Percentiles rank a stretch among this genome's conserved stretches.
These are phyloP conservation scores for Limnephilus marmoratus DNA, from an alignment of 2,888 invertebrate species.

Conservation along the genomic window DNA sequence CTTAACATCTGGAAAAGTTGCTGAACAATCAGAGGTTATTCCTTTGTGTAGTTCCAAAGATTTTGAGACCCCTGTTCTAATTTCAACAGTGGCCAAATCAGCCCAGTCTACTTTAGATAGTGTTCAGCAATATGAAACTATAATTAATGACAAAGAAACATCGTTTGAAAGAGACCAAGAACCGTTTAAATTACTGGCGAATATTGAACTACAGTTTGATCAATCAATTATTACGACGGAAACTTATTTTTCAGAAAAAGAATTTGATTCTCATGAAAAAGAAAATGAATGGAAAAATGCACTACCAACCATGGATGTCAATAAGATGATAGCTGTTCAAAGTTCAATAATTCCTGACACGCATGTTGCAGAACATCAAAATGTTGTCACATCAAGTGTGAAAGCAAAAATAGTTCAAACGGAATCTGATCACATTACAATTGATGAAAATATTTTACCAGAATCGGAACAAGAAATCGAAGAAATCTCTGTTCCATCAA, in stretches of 20 bases:
- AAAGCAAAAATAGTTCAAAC: conserved; percentile 55
- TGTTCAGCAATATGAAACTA: conserved; percentile 76
- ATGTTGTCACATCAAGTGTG: conserved; percentile 17
- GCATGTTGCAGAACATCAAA: conserved; percentile 55
- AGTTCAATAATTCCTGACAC: conserved; percentile 69
- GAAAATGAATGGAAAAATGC: conserved; percentile 65
- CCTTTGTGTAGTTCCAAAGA: conserved; percentile 49
- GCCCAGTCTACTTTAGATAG: conserved; percentile 76
- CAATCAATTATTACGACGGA: conserved; percentile 71
- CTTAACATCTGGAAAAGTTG: conserved; percentile 60
- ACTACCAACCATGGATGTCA: conserved; percentile 67
- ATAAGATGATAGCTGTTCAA: conserved; percentile 68
- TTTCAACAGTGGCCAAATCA: conserved; percentile 70
- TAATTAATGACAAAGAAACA: conserved; percentile 74
- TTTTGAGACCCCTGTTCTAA: conserved; percentile 68
- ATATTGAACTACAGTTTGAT: conserved; percentile 69
- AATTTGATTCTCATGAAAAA: conserved; percentile 58
- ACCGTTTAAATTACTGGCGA: conserved; percentile 68
- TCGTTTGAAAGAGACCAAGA: conserved; percentile 54
- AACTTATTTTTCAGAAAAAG: conserved; percentile 70
- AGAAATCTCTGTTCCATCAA: conserved; percentile 56
- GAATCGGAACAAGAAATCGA: conserved; percentile 69
- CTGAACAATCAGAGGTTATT: conserved; percentile 60
- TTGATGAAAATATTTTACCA: conserved; percentile 55
- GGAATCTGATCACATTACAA: conserved; percentile 54